phyloP scores from a whole-genome alignment of 2,888 invertebrate species.

The Deilephila porcellus region DNA sequence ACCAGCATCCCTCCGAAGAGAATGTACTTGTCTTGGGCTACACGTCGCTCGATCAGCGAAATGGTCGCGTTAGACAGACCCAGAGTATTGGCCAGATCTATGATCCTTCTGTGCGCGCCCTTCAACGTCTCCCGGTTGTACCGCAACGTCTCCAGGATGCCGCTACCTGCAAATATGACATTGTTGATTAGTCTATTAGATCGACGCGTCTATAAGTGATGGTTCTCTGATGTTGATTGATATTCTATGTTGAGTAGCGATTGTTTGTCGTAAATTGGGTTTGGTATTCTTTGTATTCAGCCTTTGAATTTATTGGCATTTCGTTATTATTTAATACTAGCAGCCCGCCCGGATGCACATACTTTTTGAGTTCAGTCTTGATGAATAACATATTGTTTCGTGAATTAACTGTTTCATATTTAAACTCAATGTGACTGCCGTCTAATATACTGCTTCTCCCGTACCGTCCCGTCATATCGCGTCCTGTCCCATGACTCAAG shows the following conservation, averaged over 20 bases:
- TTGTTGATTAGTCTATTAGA: neutral
- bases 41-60: constrained; percentile 94
- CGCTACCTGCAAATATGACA: constrained; percentile 81
- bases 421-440: too few relatives aligned
- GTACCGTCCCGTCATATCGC: too few relatives aligned
- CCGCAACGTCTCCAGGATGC: constrained; percentile 91
- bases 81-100: constrained; percentile 95
- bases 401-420: too few relatives aligned
- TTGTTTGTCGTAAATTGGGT: too few relatives aligned
- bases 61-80: constrained; percentile 98
- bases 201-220: neutral
- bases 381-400: too few relatives aligned
- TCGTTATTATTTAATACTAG: too few relatives aligned
- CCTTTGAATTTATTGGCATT: too few relatives aligned
- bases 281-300: too few relatives aligned
- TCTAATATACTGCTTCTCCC: too few relatives aligned
- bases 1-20: constrained; percentile 94
- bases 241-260: neutral
- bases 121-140: constrained; percentile 94
- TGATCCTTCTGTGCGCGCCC: constrained; percentile 92
- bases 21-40: constrained; percentile 94
- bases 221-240: neutral
- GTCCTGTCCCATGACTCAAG: too few relatives aligned
- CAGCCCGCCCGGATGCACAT: too few relatives aligned
- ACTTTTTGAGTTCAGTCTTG: too few relatives aligned